Conservation (phyloP, 30 jellyfish, hydroid and myxozoan genomes). For the Aurelia coerulea region DNA sequence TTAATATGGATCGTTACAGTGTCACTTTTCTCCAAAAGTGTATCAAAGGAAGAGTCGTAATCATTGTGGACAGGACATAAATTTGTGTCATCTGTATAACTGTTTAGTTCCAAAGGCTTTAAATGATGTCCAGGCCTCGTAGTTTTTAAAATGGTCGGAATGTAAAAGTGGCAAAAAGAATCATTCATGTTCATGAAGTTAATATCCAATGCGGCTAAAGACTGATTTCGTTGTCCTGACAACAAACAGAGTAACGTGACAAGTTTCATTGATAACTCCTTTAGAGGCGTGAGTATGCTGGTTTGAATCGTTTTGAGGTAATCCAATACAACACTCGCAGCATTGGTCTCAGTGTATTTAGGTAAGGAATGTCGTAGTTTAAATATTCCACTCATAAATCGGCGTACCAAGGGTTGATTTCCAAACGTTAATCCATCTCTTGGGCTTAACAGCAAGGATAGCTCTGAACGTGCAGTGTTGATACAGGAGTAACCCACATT, state of each 20-base stretch:
- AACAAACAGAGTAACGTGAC: constrained; percentile 8
- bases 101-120: constrained; percentile 27
- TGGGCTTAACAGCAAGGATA: constrained; percentile 6
- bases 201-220: neutral
- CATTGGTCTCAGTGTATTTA: constrained; percentile 23
- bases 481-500: neutral
- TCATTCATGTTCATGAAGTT: neutral
- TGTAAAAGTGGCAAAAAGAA: neutral
- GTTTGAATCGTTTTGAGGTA: neutral
- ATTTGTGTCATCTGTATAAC: too few species aligned
- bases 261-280: neutral
- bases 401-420: neutral
- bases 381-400: constrained; percentile 23
- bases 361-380: constrained; percentile 18
- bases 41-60: too few species aligned
- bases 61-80: too few species aligned
- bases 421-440: constrained; percentile 28
- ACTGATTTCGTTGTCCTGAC: constrained; percentile 31
- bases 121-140: constrained; percentile 45
- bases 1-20: too few species aligned
- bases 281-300: neutral
- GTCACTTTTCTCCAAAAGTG: too few species aligned
- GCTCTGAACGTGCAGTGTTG: constrained; percentile 43
- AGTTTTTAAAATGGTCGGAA: neutral
- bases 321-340: neutral